These are phyloP conservation scores for Chloromyia formosa DNA, from an alignment of 2,888 invertebrate genomes.

Conservation along the genomic window DNA sequence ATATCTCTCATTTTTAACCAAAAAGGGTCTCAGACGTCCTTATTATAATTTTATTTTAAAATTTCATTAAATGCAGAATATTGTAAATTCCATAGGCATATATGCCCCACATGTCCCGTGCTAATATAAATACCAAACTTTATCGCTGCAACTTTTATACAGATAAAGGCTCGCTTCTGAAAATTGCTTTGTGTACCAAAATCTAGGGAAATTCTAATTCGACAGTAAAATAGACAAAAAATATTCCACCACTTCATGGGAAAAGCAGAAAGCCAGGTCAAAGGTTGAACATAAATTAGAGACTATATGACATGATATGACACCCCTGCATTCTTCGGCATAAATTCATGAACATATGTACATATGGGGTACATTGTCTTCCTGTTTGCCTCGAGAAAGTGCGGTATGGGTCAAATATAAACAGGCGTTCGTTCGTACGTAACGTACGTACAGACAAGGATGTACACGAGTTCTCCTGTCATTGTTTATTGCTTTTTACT, in stretches of 20 bases:
- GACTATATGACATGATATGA: constrained; percentile 46
- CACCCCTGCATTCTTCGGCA: constrained; percentile 43
- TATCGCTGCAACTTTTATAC: neutral
- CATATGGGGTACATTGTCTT: too few relatives aligned
- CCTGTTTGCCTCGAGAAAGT: too few relatives aligned
- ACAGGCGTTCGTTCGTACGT: too few relatives aligned
- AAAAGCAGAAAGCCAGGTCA: constrained; percentile 46
- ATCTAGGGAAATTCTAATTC: constrained; percentile 6
- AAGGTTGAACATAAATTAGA: constrained; percentile 49
- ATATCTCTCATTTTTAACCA: too few relatives aligned
- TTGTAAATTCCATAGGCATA: neutral
- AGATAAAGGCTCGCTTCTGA: neutral
- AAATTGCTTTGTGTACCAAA: neutral
- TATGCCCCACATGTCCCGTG: neutral
- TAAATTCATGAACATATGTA: neutral
- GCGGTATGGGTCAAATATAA: too few relatives aligned
- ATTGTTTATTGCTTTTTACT: too few relatives aligned
- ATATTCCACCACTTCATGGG: constrained; percentile 36
- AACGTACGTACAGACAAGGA: too few relatives aligned
- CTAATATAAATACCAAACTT: constrained; percentile 2
- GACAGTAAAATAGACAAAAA: constrained; percentile 27
- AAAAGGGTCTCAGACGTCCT: too few relatives aligned
- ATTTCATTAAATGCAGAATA: constrained; percentile 26
- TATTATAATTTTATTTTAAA: constrained; percentile 20
- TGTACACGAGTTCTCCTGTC: too few relatives aligned